These are phyloP conservation scores for Halyomorpha halys DNA, from an alignment of 1,140 invertebrate species.

Conservation along the genomic window DNA sequence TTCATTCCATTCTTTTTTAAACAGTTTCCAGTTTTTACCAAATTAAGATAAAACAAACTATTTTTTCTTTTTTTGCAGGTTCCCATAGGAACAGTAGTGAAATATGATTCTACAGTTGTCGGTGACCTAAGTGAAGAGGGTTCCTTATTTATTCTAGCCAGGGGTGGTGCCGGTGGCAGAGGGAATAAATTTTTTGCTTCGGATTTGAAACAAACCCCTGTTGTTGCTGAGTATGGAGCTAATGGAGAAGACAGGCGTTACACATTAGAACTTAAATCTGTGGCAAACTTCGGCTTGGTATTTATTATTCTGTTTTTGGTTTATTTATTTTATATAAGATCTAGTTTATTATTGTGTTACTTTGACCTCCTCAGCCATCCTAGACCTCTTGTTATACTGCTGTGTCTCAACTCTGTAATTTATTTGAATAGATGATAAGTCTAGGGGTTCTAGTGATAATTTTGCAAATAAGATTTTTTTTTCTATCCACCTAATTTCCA, in stretches of 20 bases:
- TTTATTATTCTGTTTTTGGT: slow-evolving; percentile 30
- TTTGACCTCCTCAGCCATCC: no score
- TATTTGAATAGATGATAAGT: no score
- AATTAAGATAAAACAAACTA: no score
- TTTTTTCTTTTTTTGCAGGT: slow-evolving; percentile 43
- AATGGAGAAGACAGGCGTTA: slow-evolving; percentile 64
- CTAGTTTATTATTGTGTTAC: no score
- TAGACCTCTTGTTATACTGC: no score
- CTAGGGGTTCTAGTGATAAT: no score
- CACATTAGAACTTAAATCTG: slow-evolving; percentile 73
- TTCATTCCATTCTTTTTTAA: no score
- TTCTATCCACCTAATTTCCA: no score
- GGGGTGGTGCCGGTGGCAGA: slow-evolving; percentile 89
- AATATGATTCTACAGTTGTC: slow-evolving; percentile 50
- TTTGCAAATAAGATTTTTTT: no score
- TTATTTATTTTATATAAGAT: not conserved
- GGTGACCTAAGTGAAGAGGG: slow-evolving; percentile 58
- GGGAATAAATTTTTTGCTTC: slow-evolving; percentile 88
- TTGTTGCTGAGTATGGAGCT: slow-evolving; percentile 80
- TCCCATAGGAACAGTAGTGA: slow-evolving; percentile 80
- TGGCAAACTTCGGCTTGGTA: slow-evolving; percentile 88
- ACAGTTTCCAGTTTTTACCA: no score
- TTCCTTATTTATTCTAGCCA: slow-evolving; percentile 81
- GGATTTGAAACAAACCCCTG: slow-evolving; percentile 68
- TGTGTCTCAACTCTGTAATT: no score